Evolutionary conservation across 2,797 vertebrate species (phyloP).

Genomic region (Lacerta agilis): DNA sequence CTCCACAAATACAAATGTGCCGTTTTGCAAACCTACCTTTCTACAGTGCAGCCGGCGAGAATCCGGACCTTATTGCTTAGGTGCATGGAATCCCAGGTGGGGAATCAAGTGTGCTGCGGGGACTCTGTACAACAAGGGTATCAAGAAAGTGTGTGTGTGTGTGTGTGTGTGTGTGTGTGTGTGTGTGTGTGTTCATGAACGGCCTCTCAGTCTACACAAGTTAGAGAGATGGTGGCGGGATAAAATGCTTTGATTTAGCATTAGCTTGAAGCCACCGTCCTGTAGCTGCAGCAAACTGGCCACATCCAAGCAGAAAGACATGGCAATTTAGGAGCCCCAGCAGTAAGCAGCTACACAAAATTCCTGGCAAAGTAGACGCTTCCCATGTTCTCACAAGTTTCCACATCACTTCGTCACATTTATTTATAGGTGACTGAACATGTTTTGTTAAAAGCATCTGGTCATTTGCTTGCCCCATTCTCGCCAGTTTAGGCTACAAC

Average conservation of each 20-base stretch:
- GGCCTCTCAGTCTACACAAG: background rate
- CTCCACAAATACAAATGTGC: background rate
- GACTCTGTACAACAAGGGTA: background rate
- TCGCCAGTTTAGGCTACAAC: too few species aligned
- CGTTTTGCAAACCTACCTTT: background rate
- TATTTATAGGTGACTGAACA: background rate
- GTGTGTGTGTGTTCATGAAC: background rate
- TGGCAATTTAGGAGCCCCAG: background rate
- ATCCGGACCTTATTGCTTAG: constrained; percentile 37
- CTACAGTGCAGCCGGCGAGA: background rate
- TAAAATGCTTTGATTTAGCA: background rate
- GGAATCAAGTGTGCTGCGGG: background rate
- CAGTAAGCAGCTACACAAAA: background rate
- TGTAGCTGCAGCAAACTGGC: background rate
- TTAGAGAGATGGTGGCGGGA: background rate
- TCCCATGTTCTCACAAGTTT: background rate
- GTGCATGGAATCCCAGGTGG: background rate
- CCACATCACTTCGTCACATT: background rate
- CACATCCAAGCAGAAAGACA: background rate
- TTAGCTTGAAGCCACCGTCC: background rate
- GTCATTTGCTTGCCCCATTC: background rate
- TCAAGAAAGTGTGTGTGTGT: background rate
- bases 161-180: background rate
- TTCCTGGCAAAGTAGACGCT: too few species aligned
- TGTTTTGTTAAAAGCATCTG: background rate